Conservation (phyloP, 2,113 vertebrate genomes). For the Edolisoma coerulescens region DNA sequence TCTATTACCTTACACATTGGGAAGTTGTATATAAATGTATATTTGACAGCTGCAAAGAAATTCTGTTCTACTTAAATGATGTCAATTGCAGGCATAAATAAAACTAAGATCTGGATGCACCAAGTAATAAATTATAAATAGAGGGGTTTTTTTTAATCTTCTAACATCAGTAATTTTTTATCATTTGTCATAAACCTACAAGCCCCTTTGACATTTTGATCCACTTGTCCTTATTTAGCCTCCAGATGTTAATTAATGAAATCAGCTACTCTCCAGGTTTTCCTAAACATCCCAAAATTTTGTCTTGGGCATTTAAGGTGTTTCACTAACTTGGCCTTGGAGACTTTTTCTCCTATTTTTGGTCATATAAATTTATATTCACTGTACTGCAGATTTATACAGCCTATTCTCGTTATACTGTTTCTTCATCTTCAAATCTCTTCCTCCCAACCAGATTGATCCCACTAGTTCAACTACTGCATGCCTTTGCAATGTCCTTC, state of each 20-base stretch:
- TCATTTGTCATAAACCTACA: background rate
- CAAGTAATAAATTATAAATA: background rate
- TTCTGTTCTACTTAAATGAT: background rate
- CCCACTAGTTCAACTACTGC: background rate
- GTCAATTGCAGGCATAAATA: background rate
- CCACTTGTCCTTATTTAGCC: background rate
- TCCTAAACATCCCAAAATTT: background rate
- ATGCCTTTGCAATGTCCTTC: conserved; percentile 58
- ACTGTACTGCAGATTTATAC: background rate
- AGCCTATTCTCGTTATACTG: background rate
- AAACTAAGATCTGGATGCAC: background rate
- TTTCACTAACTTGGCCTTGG: background rate
- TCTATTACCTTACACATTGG: background rate
- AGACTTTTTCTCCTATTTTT: background rate
- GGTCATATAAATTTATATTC: background rate
- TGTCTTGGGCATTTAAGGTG: background rate
- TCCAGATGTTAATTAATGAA: conserved; percentile 9
- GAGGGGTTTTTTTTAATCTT: background rate
- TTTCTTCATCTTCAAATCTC: background rate
- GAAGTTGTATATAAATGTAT: background rate
- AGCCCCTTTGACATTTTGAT: background rate
- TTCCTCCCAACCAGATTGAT: background rate
- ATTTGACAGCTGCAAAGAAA: background rate
- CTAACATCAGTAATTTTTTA: background rate
- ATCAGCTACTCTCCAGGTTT: background rate